A percentile compares a stretch with the other conserved stretches of the same genome.
phyloP scores from a whole-genome alignment of 2,888 invertebrate genomes.

The Eupsilia transversa region DNA sequence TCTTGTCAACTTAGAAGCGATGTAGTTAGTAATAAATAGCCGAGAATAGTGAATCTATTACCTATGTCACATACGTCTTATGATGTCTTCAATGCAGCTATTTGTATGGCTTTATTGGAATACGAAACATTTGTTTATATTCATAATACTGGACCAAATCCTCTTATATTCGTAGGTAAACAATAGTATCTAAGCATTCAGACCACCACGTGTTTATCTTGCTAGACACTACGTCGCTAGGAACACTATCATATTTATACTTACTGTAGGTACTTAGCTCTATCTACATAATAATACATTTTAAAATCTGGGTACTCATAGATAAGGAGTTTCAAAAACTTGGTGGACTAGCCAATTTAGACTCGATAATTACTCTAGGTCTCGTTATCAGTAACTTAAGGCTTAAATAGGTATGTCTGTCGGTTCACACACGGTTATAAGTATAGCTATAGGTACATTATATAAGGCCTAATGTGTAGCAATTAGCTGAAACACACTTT shows the following conservation, averaged over 20 bases:
- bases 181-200: neutral
- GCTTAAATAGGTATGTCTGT: conserved; percentile 35
- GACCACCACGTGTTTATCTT: too few species aligned
- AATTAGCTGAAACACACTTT: conserved; percentile 68
- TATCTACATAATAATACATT: neutral
- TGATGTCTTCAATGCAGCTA: conserved; percentile 27
- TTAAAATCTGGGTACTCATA: neutral
- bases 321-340: conserved; percentile 36
- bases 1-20: conserved; percentile 37
- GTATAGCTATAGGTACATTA: conserved; percentile 29
- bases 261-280: too few species aligned
- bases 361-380: conserved; percentile 44
- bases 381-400: conserved; percentile 48
- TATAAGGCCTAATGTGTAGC: conserved; percentile 58
- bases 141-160: neutral
- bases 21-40: conserved; percentile 49
- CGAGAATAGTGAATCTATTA: conserved; percentile 51
- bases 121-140: neutral
- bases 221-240: neutral
- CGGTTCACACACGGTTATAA: conserved; percentile 37
- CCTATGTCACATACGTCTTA: conserved; percentile 56
- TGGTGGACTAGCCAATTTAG: conserved; percentile 2
- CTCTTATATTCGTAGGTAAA: neutral
- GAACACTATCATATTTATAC: neutral
- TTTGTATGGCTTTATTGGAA: conserved; percentile 25